Conservation (phyloP, 1,140 invertebrate genomes). For the Berghia stephanieae region DNA sequence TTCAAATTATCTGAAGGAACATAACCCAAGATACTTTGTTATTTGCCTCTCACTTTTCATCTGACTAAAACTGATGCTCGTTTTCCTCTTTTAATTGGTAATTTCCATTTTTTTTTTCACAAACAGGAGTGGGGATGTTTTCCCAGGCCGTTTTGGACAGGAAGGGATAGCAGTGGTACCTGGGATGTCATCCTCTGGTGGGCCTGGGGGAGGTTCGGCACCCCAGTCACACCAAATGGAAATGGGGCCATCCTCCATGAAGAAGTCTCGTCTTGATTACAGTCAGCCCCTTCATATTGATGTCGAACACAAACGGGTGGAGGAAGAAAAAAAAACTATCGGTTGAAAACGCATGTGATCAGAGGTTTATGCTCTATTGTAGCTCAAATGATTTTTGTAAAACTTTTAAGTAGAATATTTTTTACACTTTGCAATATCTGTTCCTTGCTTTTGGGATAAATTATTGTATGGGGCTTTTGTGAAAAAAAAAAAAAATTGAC, state of each 20-base stretch:
- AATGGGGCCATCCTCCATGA: slow-evolving; percentile 75
- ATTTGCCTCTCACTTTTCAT: not conserved
- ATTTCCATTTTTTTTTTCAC: slow-evolving; percentile 41
- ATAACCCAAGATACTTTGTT: not conserved
- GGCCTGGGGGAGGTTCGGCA: slow-evolving; percentile 17
- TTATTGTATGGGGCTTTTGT: not conserved
- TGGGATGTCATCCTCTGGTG: slow-evolving; percentile 26
- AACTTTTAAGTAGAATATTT: not conserved
- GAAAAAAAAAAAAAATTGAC: not conserved
- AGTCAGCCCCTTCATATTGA: slow-evolving; percentile 77
- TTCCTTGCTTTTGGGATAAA: not conserved
- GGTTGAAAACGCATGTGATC: too few species aligned
- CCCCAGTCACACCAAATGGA: slow-evolving; percentile 58
- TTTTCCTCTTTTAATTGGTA: slow-evolving; percentile 20
- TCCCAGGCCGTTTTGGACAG: slow-evolving; percentile 23
- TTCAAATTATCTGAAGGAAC: too few species aligned
- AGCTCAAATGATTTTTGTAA: not conserved
- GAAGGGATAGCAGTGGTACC: slow-evolving; percentile 6
- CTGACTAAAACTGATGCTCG: not conserved
- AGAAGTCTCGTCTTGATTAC: slow-evolving; percentile 71
- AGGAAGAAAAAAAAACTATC: too few species aligned
- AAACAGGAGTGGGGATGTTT: slow-evolving; percentile 48
- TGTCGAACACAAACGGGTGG: slow-evolving; percentile 63
- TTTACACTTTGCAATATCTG: not conserved
- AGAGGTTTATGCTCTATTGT: not conserved